These are phyloP conservation scores for Gonioctena quinquepunctata DNA, from an alignment of 1,140 invertebrate genomes.

Conservation along the genomic window DNA sequence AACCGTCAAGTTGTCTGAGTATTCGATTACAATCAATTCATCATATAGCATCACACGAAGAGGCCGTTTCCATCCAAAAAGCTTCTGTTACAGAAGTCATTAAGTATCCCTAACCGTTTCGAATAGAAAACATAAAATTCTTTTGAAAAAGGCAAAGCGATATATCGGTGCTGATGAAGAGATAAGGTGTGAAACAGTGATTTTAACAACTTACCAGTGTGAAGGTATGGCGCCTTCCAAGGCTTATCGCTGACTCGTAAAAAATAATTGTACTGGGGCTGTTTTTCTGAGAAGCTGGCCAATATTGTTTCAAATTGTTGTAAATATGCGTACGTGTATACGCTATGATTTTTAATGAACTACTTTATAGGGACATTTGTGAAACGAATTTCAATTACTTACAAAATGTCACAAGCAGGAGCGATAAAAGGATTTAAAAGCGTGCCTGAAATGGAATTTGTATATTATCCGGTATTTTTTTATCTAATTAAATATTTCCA, in stretches of 20 bases:
- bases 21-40: conserved; percentile 12
- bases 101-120: conserved; percentile 17
- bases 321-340: neutral
- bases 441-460: no score
- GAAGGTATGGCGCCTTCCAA: conserved; percentile 8
- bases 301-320: neutral
- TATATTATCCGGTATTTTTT: no score
- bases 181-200: conserved; percentile 20
- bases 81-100: conserved; percentile 20
- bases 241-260: conserved; percentile 7
- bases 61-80: neutral
- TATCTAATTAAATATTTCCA: no score
- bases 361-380: neutral
- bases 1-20: neutral
- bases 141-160: conserved; percentile 15
- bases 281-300: neutral
- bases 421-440: no score
- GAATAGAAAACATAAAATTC: conserved; percentile 15
- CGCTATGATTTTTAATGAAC: neutral
- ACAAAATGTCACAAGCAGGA: no score
- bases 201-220: conserved; percentile 19
- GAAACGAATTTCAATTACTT: neutral
- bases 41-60: neutral
- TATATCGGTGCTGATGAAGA: conserved; percentile 11
- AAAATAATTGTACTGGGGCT: conserved; percentile 11